Percentiles rank a stretch among this genome's conserved stretches.
Conservation (phyloP, 2,888 invertebrate genomes). For the Pimpla rufipes region DNA sequence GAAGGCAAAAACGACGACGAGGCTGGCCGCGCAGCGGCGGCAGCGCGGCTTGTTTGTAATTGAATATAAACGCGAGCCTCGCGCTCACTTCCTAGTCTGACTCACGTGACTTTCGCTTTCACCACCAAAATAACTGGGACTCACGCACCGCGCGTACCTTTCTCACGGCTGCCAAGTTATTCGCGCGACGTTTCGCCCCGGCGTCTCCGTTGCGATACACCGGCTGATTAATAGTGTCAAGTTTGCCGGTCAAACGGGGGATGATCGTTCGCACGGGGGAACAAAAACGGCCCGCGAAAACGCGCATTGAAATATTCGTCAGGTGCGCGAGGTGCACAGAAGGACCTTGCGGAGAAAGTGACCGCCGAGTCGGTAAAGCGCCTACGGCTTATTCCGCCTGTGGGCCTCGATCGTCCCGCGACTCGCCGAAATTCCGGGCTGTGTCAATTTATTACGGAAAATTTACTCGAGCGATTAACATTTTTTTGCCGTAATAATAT, state of each 20-base stretch:
- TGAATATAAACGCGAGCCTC: conserved; percentile 57
- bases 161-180: conserved; percentile 64
- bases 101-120: conserved; percentile 84
- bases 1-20: conserved; percentile 10
- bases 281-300: not conserved
- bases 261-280: not conserved
- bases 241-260: not conserved
- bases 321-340: conserved; percentile 2
- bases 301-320: conserved; percentile 1
- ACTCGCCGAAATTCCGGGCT: not conserved
- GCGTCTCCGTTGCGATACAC: not conserved
- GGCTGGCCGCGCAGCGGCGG: not conserved
- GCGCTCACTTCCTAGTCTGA: conserved; percentile 71
- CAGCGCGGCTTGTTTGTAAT: conserved; percentile 35
- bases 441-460: too few species aligned
- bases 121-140: conserved; percentile 83
- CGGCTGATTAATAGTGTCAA: conserved; percentile 14
- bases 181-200: not conserved
- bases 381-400: not conserved
- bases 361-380: not conserved
- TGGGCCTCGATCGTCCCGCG: not conserved
- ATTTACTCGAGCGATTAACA: too few species aligned
- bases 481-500: too few species aligned
- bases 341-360: conserved; percentile 42
- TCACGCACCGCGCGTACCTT: conserved; percentile 72